Evolutionary conservation across 2,888 invertebrate genomes (phyloP).

Genomic region (Eupithecia dodoneata): DNA sequence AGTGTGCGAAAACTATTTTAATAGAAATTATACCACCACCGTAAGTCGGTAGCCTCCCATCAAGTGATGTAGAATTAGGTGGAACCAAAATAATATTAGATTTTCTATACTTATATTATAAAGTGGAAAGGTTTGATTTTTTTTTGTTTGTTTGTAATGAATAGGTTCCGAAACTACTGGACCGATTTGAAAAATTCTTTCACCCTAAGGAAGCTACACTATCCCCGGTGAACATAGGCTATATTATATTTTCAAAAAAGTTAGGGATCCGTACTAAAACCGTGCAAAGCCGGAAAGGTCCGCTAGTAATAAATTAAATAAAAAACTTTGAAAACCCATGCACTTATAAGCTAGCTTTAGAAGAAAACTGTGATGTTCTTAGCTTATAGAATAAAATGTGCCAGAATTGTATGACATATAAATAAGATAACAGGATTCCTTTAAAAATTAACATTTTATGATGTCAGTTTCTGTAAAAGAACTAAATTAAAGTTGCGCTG

Average conservation of each 20-base stretch:
- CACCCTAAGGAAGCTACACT: too few relatives aligned
- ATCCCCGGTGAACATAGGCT: too few relatives aligned
- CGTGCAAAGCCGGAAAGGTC: too few relatives aligned
- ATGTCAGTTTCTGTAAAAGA: background rate
- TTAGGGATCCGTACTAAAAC: too few relatives aligned
- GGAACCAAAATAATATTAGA: background rate
- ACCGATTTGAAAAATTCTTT: too few relatives aligned
- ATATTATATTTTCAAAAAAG: too few relatives aligned
- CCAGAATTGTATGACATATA: constrained; percentile 32
- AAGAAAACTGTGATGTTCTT: constrained; percentile 64
- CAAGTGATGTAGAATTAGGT: background rate
- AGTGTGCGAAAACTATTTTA: background rate
- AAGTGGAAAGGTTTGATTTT: too few relatives aligned
- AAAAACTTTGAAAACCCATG: background rate
- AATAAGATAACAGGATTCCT: background rate
- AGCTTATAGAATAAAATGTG: constrained; percentile 54
- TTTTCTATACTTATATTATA: background rate
- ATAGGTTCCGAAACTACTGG: too few relatives aligned
- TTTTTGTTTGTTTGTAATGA: too few relatives aligned
- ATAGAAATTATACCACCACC: background rate
- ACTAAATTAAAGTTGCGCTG: background rate
- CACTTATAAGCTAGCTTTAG: constrained; percentile 3
- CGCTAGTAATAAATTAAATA: background rate
- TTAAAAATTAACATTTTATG: background rate
- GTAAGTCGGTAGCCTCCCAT: background rate